Evolutionary conservation across 2,113 vertebrate genomes (phyloP).

Genomic region (Parotia lawesii): DNA sequence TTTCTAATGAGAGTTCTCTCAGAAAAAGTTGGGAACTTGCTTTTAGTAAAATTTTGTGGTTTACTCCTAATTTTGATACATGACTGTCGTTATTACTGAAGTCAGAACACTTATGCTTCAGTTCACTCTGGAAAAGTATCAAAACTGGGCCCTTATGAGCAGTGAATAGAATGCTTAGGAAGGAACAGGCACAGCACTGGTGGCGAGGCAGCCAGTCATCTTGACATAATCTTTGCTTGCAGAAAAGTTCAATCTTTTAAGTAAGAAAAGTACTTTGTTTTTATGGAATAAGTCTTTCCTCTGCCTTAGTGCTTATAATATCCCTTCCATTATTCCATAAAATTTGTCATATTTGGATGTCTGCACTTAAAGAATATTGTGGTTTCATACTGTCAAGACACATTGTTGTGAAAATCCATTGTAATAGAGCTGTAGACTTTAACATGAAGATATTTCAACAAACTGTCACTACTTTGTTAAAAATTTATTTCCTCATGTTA

Average conservation of each 20-base stretch:
- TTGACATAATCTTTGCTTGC: not conserved
- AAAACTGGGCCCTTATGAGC: not conserved
- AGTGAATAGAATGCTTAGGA: not conserved
- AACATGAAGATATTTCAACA: not conserved
- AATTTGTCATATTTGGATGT: not conserved
- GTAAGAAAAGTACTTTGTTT: not conserved
- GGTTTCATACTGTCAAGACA: not conserved
- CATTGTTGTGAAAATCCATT: not conserved
- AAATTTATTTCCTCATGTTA: not conserved
- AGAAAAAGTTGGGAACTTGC: not conserved
- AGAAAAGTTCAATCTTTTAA: not conserved
- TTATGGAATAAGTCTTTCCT: not conserved
- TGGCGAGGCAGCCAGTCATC: not conserved
- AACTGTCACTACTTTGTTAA: not conserved
- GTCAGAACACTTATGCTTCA: not conserved
- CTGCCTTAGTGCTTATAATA: not conserved
- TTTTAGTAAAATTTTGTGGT: not conserved
- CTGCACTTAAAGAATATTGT: not conserved
- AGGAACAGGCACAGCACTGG: not conserved
- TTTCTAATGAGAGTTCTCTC: not conserved
- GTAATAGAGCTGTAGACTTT: not conserved
- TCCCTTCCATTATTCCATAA: not conserved
- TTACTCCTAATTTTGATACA: not conserved
- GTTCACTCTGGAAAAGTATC: not conserved
- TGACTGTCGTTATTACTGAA: not conserved